A percentile compares a stretch with the other conserved stretches of the same genome.
Conservation (phyloP, 1,140 invertebrate species). For the Nymphalis io region DNA sequence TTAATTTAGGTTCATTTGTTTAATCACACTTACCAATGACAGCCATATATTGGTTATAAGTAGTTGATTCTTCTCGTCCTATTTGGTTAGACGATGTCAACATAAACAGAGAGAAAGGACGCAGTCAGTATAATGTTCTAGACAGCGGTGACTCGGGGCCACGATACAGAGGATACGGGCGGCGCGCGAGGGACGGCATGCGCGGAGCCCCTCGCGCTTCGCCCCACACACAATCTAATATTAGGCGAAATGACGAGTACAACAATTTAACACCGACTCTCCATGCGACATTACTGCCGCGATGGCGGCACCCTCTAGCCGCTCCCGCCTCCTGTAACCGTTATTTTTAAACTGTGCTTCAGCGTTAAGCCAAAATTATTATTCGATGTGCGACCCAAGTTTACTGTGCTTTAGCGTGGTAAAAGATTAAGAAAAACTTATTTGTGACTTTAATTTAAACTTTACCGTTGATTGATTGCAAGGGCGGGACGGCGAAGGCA, state of each 20-base stretch:
- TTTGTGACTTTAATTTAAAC: conserved; percentile 34
- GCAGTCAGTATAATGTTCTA: conserved; percentile 82
- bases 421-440: conserved; percentile 38
- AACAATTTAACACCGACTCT: conserved; percentile 74
- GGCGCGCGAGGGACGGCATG: conserved; percentile 53
- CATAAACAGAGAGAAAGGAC: conserved; percentile 84
- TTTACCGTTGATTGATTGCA: conserved; percentile 51
- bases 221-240: conserved; percentile 71
- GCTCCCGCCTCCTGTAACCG: conserved; percentile 66
- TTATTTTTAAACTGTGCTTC: conserved; percentile 46
- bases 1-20: conserved; percentile 77
- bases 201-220: conserved; percentile 51
- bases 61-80: conserved; percentile 93
- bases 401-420: conserved; percentile 47
- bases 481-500: conserved; percentile 70
- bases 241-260: conserved; percentile 68
- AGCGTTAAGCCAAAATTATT: not conserved
- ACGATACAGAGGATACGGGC: conserved; percentile 52
- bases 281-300: conserved; percentile 75
- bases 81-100: conserved; percentile 83
- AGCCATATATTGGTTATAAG: conserved; percentile 93
- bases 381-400: conserved; percentile 41
- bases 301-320: conserved; percentile 59
- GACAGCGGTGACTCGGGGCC: conserved; percentile 67
- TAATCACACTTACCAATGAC: conserved; percentile 90